phyloP scores from a whole-genome alignment of 2,888 invertebrate genomes.

The Lucinisca nassula region DNA sequence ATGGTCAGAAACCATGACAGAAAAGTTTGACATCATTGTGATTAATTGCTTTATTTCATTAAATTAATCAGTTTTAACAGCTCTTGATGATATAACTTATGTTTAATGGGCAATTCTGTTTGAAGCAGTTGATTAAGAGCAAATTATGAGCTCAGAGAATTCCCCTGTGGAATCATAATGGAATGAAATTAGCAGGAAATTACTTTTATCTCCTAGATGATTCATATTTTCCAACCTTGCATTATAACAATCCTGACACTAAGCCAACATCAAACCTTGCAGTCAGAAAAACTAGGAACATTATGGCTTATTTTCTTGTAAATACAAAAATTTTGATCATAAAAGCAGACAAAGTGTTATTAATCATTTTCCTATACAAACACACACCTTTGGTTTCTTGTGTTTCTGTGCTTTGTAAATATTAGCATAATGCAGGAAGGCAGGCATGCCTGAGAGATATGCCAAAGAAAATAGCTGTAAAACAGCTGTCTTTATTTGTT shows the following conservation, averaged over 20 bases:
- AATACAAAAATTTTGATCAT: background rate
- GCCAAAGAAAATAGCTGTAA: background rate
- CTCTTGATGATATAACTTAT: too few relatives aligned
- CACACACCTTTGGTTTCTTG: background rate
- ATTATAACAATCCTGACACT: background rate
- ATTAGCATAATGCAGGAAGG: background rate
- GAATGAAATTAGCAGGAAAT: background rate
- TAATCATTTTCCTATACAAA: background rate
- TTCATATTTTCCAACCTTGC: background rate
- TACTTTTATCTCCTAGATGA: background rate
- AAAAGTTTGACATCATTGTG: too few relatives aligned
- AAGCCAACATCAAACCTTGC: background rate
- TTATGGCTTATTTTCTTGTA: background rate
- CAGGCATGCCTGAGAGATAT: too few relatives aligned
- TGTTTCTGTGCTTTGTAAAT: background rate
- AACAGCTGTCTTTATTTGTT: background rate
- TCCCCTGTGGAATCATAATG: background rate
- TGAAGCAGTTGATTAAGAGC: background rate
- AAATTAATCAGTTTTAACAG: too few relatives aligned
- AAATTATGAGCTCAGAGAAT: background rate
- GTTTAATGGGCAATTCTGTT: background rate
- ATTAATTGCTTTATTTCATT: too few relatives aligned
- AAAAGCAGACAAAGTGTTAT: slow-evolving; percentile 1
- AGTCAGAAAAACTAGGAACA: background rate
- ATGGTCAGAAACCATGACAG: too few relatives aligned